phyloP scores from a whole-genome alignment of 2,113 vertebrate genomes.

The Burhinus bistriatus region DNA sequence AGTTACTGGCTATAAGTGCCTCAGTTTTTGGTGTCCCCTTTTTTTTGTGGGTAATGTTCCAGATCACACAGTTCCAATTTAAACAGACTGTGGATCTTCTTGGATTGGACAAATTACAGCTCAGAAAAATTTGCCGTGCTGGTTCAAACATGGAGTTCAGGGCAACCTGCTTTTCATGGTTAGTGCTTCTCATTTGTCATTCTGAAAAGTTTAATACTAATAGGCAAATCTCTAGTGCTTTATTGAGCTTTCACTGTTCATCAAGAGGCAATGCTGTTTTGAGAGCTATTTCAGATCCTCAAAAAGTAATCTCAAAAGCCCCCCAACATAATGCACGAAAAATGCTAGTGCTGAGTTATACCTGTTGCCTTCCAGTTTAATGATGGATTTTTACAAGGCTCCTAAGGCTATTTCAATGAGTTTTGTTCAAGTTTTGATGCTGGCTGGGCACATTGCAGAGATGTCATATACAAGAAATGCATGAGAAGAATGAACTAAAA shows the following conservation, averaged over 20 bases:
- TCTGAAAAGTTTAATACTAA: conserved; percentile 65
- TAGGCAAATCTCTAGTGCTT: conserved; percentile 74
- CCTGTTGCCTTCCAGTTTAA: conserved; percentile 3
- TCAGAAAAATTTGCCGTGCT: conserved; percentile 16
- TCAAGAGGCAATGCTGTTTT: not conserved
- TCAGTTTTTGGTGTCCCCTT: not conserved
- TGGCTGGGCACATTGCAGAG: conserved; percentile 14
- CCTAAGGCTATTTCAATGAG: not conserved
- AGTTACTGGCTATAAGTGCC: not conserved
- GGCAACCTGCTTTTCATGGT: conserved; percentile 68
- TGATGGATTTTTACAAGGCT: not conserved
- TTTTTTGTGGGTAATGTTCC: not conserved
- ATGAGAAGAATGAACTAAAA: conserved; percentile 45
- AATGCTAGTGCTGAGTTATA: conserved; percentile 14
- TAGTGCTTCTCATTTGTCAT: conserved; percentile 77
- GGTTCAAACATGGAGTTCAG: conserved; percentile 32
- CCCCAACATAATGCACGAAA: not conserved
- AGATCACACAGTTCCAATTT: not conserved
- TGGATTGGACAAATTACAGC: not conserved
- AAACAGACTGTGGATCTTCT: conserved; percentile 8
- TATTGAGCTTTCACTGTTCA: not conserved
- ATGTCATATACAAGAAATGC: conserved; percentile 39
- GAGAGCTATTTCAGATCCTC: conserved; percentile 15
- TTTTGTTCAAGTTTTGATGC: conserved; percentile 41
- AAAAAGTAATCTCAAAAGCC: not conserved